Evolutionary conservation across 2,797 vertebrate species (phyloP).

Genomic region (Micrastur ruficollis): DNA sequence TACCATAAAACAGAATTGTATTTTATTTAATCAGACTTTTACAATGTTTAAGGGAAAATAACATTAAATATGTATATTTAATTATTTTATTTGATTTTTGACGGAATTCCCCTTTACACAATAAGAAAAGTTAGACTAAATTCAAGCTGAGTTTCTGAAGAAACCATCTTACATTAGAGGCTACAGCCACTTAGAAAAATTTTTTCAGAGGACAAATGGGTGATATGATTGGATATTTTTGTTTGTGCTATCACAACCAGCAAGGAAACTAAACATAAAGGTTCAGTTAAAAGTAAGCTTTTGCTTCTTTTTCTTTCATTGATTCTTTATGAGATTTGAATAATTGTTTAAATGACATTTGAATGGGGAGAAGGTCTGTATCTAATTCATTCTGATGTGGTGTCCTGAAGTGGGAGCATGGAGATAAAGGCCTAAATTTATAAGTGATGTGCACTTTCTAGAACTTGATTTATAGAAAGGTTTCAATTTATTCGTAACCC

Average conservation of each 20-base stretch:
- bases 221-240: neutral
- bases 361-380: neutral
- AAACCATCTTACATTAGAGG: neutral
- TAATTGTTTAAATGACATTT: neutral
- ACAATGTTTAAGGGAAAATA: neutral
- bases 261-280: neutral
- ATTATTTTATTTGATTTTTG: neutral
- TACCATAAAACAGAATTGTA: neutral
- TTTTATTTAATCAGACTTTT: neutral
- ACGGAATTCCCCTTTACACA: neutral
- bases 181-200: neutral
- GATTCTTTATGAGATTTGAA: neutral
- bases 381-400: neutral
- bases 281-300: neutral
- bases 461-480: neutral
- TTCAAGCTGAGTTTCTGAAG: neutral
- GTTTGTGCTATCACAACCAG: neutral
- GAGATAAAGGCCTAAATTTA: neutral
- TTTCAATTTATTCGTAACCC: neutral
- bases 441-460: neutral
- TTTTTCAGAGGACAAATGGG: neutral
- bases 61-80: neutral
- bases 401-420: neutral
- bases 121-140: neutral
- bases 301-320: neutral